Evolutionary conservation across 1,140 invertebrate species (phyloP).

Genomic region (Eubasilissa regina): DNA sequence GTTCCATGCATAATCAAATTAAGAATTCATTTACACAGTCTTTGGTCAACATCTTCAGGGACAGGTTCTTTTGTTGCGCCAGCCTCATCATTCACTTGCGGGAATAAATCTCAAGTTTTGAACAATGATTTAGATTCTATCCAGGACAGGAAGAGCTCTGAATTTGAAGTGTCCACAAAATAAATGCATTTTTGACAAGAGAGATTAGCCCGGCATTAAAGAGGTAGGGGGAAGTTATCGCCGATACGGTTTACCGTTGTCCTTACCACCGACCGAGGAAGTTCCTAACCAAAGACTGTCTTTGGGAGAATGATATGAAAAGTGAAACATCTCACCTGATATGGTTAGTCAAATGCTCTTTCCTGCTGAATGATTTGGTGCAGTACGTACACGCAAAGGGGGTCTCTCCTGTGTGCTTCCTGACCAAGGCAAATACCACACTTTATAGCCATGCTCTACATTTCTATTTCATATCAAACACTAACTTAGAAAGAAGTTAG

Average conservation of each 20-base stretch:
- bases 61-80: not conserved
- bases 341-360: slow-evolving; percentile 84
- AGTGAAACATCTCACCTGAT: slow-evolving; percentile 63
- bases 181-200: no score
- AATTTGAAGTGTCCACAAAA: no score
- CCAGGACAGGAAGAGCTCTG: slow-evolving; percentile 7
- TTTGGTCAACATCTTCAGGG: not conserved
- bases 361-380: slow-evolving; percentile 80
- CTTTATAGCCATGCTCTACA: slow-evolving; percentile 39
- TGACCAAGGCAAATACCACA: slow-evolving; percentile 38
- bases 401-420: slow-evolving; percentile 79
- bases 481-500: no score
- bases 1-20: not conserved
- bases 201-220: no score
- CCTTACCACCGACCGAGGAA: no score
- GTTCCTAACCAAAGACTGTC: slow-evolving; percentile 34
- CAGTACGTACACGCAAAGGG: slow-evolving; percentile 73
- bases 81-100: no score
- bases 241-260: no score
- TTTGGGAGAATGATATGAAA: slow-evolving; percentile 17
- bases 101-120: no score
- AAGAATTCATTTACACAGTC: not conserved
- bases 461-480: not conserved
- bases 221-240: no score
- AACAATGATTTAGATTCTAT: no score